Percentiles rank a stretch among this genome's conserved stretches.
Evolutionary conservation across 2,113 vertebrate genomes (phyloP).

Genomic region (Rattus norvegicus): DNA sequence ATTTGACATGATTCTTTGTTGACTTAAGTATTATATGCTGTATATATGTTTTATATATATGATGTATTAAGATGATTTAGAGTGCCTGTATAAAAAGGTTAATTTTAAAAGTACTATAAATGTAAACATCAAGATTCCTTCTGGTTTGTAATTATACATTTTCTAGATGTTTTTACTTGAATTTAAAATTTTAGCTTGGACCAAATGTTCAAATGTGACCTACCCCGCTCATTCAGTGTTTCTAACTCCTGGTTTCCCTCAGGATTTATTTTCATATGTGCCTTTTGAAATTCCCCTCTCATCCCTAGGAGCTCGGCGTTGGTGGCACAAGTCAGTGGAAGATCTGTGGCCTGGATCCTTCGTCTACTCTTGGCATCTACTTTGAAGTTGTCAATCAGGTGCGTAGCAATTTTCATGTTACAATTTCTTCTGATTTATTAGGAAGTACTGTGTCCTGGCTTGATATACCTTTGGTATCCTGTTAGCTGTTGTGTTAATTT

Average conservation of each 20-base stretch:
- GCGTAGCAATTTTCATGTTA: constrained; percentile 34
- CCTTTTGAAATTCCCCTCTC: background rate
- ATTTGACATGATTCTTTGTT: constrained; percentile 16
- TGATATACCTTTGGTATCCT: background rate
- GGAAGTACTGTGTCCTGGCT: background rate
- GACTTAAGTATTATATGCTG: background rate
- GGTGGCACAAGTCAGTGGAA: constrained; percentile 98
- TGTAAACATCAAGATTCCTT: constrained; percentile 5
- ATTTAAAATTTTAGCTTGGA: background rate
- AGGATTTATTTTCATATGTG: background rate
- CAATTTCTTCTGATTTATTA: constrained; percentile 31
- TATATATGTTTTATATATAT: background rate
- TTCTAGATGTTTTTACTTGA: constrained; percentile 5
- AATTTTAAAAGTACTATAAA: constrained; percentile 14
- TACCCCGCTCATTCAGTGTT: background rate
- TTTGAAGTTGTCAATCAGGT: constrained; percentile 99
- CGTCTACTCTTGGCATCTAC: constrained; percentile 93
- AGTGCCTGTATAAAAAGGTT: background rate
- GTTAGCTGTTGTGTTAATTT: background rate
- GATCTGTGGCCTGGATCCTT: constrained; percentile 93
- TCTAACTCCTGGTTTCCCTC: background rate
- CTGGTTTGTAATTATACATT: background rate
- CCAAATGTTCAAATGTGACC: background rate
- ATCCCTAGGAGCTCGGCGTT: constrained; percentile 92
- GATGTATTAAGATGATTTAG: background rate